These are phyloP conservation scores for Drosophila tripunctata DNA, from an alignment of 2,888 invertebrate genomes.

Conservation along the genomic window DNA sequence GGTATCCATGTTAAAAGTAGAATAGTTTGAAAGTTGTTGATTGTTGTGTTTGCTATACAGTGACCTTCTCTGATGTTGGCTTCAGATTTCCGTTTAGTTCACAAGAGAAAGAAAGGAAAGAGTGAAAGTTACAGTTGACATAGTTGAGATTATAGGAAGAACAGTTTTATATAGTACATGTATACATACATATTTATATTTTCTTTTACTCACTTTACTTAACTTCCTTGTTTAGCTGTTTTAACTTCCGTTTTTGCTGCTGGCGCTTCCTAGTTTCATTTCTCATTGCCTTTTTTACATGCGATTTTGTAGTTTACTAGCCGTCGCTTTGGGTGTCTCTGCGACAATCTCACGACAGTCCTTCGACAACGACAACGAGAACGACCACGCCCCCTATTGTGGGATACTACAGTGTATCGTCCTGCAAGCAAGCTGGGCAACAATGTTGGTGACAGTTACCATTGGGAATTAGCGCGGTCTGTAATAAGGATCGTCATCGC, in stretches of 20 bases:
- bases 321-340: conserved; percentile 9
- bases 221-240: conserved; percentile 69
- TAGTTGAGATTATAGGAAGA: conserved; percentile 5
- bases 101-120: not conserved
- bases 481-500: conserved; percentile 75
- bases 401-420: not conserved
- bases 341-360: not conserved
- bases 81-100: conserved; percentile 3
- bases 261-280: conserved; percentile 38
- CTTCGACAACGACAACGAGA: not conserved
- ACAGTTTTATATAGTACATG: too few species aligned
- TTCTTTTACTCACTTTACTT: conserved; percentile 51
- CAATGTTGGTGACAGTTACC: conserved; percentile 69
- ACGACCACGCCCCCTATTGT: not conserved
- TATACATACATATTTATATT: too few species aligned
- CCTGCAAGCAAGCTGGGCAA: conserved; percentile 15
- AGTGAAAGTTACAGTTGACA: conserved; percentile 27
- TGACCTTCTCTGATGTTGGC: conserved; percentile 6
- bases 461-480: conserved; percentile 79
- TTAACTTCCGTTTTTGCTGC: conserved; percentile 60
- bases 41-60: conserved; percentile 26
- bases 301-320: conserved; percentile 51
- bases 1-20: conserved; percentile 8
- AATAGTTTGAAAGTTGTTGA: conserved; percentile 42
- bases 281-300: conserved; percentile 42